Evolutionary conservation across 2,797 vertebrate species (phyloP), one percentile per base, ranked within the genome.

Genomic region (Gymnopithys bicolor): DNA sequence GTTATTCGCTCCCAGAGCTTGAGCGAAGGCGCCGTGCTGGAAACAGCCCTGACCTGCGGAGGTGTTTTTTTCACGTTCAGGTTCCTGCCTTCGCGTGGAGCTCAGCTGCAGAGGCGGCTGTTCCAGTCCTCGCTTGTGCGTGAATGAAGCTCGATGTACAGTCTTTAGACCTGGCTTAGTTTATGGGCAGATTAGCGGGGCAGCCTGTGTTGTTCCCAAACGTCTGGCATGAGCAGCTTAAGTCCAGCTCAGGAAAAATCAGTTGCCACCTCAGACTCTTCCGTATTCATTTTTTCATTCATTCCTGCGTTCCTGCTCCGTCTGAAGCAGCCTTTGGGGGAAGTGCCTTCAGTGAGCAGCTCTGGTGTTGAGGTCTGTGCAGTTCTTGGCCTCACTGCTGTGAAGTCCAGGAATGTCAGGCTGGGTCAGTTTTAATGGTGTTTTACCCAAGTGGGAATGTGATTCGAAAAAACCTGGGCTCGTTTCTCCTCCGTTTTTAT

Each of bases 1-100:
- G 3, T 6, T 16, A 0, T 6, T 25, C 9, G 5, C 43, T 39
- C 2, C 32, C 10, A 1, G 41, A 43, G 45, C 37, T 10, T 2
- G 58, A 22, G 80, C n/a, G n/a, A 11, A 3, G 45, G 68, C 3
- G 33, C 49, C 19, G 30, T 11, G 16, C 55, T 58, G 73, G 35
- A 7, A 32, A 41, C 39, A 39, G 22, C 59, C 11, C n/a, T 7
- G 48, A 35, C 60, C 77, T 1, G 52, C 35, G 51, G 13, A 60
- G 46, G 41, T 63, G 24, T 8, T 24, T 16, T 46, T 23, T 27
- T 12, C 49, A 5, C 23, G 15, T 45, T 73, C 51, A 0, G 23
- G 5, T 23, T 64, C 43, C 46, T 39, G 41, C 17, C 32, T 41
- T 53, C 6, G 0, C 4, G 0, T 5, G 10, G 13, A 76, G 55